phyloP scores from a whole-genome alignment of 2,797 vertebrate genomes.

The Amphiprion clarkii region DNA sequence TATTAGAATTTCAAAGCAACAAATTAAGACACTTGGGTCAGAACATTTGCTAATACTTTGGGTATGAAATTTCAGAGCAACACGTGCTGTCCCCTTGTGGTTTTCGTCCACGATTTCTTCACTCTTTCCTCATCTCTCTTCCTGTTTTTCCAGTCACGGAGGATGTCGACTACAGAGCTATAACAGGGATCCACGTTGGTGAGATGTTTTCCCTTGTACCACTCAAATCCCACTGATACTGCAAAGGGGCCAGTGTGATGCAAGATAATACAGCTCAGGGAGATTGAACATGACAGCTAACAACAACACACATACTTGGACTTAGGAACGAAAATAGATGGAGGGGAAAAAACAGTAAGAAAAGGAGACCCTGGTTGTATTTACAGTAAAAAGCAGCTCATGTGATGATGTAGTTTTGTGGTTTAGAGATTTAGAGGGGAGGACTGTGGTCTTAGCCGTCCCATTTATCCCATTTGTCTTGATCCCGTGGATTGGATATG shows the following conservation, averaged over 20 bases:
- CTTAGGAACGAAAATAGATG: slow-evolving; percentile 20
- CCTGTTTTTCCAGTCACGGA: slow-evolving; percentile 70
- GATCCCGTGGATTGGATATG: slow-evolving; percentile 60
- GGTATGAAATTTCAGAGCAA: slow-evolving; percentile 51
- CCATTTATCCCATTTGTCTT: slow-evolving; percentile 70
- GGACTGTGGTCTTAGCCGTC: slow-evolving; percentile 56
- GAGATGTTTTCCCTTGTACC: slow-evolving; percentile 63
- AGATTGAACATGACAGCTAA: slow-evolving; percentile 28
- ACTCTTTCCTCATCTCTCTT: slow-evolving; percentile 53
- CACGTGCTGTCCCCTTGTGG: slow-evolving; percentile 42
- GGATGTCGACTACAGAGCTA: slow-evolving; percentile 73
- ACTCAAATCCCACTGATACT: slow-evolving; percentile 20
- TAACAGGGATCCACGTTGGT: slow-evolving; percentile 82
- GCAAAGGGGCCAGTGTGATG: slow-evolving; percentile 43
- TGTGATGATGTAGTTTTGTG: slow-evolving; percentile 72
- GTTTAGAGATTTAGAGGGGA: slow-evolving; percentile 55
- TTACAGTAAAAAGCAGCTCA: slow-evolving; percentile 65
- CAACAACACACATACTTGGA: slow-evolving; percentile 21
- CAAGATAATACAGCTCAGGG: slow-evolving; percentile 30
- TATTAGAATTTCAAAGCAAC: slow-evolving; percentile 55
- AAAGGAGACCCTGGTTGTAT: slow-evolving; percentile 60
- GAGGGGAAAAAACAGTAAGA: slow-evolving; percentile 36
- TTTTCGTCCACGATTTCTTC: slow-evolving; percentile 51
- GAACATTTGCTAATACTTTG: slow-evolving; percentile 51
- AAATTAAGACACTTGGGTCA: slow-evolving; percentile 42